These are phyloP conservation scores for Pitta sordida DNA, from an alignment of 2,113 vertebrate species.

Conservation along the genomic window DNA sequence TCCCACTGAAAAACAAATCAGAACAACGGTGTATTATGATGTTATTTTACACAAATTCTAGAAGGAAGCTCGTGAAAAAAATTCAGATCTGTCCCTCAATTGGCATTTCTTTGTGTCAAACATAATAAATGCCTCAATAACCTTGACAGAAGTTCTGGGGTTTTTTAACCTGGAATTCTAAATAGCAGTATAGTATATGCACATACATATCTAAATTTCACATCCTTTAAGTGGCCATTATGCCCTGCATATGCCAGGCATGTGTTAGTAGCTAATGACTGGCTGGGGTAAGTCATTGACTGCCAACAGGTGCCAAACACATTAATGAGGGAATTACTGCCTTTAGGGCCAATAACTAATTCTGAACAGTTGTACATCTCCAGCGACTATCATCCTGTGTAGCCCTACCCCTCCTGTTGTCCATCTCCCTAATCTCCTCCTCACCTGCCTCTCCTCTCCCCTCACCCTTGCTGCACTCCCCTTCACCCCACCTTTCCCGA, in stretches of 20 bases:
- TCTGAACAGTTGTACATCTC: background rate
- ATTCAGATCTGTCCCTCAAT: background rate
- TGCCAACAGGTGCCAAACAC: background rate
- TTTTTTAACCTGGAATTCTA: background rate
- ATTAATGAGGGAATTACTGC: background rate
- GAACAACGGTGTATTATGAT: background rate
- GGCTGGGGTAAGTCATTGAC: background rate
- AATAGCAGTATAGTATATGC: no score
- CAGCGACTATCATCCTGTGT: background rate
- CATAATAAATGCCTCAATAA: background rate
- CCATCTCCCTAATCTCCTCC: background rate
- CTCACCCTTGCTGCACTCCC: background rate
- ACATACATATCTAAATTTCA: background rate
- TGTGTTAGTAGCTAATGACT: background rate
- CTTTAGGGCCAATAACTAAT: background rate
- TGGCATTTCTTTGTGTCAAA: background rate
- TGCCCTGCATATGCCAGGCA: background rate
- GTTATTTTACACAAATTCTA: background rate
- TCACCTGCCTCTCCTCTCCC: background rate
- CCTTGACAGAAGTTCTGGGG: accelerated
- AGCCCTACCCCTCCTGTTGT: background rate
- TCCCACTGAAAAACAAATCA: background rate
- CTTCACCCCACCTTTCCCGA: background rate
- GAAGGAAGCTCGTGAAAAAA: background rate
- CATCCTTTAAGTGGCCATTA: background rate